phyloP scores from a whole-genome alignment of 1,140 invertebrate genomes.

The Solenopsis invicta region DNA sequence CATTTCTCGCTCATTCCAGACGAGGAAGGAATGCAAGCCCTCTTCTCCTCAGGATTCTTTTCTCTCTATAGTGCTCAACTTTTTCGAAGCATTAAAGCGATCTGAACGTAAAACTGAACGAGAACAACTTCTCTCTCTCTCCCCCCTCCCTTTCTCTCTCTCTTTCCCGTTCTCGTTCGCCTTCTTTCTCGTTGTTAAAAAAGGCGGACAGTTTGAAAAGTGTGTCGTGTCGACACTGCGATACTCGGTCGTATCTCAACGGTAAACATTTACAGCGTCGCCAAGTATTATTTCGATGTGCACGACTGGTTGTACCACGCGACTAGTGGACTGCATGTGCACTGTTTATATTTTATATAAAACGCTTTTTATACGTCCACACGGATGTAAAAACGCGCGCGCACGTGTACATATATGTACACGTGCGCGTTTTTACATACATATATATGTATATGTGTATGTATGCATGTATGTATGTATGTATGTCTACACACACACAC shows the following conservation, averaged over 20 bases:
- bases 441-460: neutral
- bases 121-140: neutral
- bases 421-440: no score
- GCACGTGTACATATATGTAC: neutral
- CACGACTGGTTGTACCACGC: neutral
- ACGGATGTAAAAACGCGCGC: neutral
- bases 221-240: constrained; percentile 21
- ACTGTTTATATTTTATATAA: constrained; percentile 61
- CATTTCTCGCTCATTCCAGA: constrained; percentile 31
- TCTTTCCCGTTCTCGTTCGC: neutral
- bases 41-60: constrained; percentile 14
- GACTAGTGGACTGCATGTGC: neutral
- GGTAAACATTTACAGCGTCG: constrained; percentile 43
- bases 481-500: no score
- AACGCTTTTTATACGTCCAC: constrained; percentile 8
- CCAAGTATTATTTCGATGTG: constrained; percentile 57
- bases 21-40: constrained; percentile 11
- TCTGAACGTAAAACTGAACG: constrained; percentile 44
- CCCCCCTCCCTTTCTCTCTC: neutral
- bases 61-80: constrained; percentile 23
- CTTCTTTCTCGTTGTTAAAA: constrained; percentile 43
- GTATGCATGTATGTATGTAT: neutral
- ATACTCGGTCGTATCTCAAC: constrained; percentile 49
- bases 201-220: constrained; percentile 40
- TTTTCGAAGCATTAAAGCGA: constrained; percentile 55